A percentile compares a stretch with the other conserved stretches of the same genome.
These are phyloP conservation scores for Mantis religiosa DNA, from an alignment of 2,888 invertebrate genomes.

Conservation along the genomic window DNA sequence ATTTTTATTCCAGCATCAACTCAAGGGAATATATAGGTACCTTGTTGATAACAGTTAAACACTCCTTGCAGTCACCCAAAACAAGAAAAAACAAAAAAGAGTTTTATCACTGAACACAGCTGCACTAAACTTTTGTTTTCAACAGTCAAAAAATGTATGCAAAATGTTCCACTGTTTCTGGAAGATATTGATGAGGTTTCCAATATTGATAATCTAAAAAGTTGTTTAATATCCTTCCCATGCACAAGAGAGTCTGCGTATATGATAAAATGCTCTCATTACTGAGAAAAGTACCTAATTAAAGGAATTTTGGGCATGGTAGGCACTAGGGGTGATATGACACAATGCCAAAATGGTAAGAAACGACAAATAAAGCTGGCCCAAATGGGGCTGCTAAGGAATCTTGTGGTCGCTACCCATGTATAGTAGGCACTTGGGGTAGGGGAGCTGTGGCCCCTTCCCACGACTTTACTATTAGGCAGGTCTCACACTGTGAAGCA, in stretches of 20 bases:
- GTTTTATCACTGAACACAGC: background rate
- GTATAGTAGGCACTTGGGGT: background rate
- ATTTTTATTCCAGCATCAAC: background rate
- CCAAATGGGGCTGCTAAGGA: background rate
- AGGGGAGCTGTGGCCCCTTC: background rate
- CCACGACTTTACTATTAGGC: background rate
- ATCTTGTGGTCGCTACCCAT: background rate
- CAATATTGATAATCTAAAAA: background rate
- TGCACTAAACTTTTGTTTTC: background rate
- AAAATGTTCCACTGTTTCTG: background rate
- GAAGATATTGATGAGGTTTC: background rate
- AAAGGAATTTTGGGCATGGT: background rate
- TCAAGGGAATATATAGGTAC: background rate
- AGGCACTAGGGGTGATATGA: constrained; percentile 16
- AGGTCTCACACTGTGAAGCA: background rate
- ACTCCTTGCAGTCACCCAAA: background rate
- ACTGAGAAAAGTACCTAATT: background rate
- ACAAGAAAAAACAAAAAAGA: background rate
- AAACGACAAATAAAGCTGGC: background rate
- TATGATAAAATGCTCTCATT: background rate
- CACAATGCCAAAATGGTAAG: background rate
- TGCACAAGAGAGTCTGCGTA: background rate
- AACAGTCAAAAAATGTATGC: background rate
- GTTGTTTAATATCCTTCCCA: background rate
- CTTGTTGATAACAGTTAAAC: background rate